Evolutionary conservation across 1,140 invertebrate genomes (phyloP).

Genomic region (Meloidogyne chitwoodi): DNA sequence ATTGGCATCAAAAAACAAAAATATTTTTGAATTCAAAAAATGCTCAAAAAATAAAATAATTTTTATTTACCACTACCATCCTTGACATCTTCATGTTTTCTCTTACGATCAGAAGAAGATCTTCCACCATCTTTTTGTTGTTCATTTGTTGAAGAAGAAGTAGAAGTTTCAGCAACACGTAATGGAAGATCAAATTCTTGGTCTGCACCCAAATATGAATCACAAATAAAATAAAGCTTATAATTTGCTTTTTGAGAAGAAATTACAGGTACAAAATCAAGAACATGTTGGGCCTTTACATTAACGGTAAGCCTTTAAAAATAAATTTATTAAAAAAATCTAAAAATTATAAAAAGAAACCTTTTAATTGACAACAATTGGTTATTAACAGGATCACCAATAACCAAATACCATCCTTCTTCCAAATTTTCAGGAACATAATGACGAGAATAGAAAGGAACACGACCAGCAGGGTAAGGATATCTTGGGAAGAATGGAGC

Average conservation of each 20-base stretch:
- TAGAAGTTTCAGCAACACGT: conserved; percentile 12
- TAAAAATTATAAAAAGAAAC: conserved; percentile 9
- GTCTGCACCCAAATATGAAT: conserved; percentile 90
- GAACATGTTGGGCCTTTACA: conserved; percentile 84
- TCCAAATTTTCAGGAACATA: conserved; percentile 92
- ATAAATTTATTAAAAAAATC: conserved; percentile 22
- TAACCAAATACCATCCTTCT: conserved; percentile 99
- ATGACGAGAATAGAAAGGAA: conserved; percentile 33
- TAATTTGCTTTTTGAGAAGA: conserved; percentile 69
- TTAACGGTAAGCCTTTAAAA: conserved; percentile 67
- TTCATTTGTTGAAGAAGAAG: background rate
- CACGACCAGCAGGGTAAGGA: conserved; percentile 76
- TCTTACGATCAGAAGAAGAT: conserved; percentile 5
- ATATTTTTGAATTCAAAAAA: background rate
- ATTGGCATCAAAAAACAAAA: conserved; percentile 8
- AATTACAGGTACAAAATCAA: conserved; percentile 86
- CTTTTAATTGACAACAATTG: conserved; percentile 92
- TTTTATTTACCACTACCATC: background rate
- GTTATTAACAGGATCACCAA: conserved; percentile 89
- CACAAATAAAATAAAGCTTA: conserved; percentile 96
- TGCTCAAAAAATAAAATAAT: too few species aligned
- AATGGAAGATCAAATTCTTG: conserved; percentile 79
- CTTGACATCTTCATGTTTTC: conserved; percentile 16
- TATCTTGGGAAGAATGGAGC: conserved; percentile 72
- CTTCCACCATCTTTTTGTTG: background rate